Evolutionary conservation across 2,797 vertebrate species (phyloP).

Genomic region (Dicrostonyx torquatus): DNA sequence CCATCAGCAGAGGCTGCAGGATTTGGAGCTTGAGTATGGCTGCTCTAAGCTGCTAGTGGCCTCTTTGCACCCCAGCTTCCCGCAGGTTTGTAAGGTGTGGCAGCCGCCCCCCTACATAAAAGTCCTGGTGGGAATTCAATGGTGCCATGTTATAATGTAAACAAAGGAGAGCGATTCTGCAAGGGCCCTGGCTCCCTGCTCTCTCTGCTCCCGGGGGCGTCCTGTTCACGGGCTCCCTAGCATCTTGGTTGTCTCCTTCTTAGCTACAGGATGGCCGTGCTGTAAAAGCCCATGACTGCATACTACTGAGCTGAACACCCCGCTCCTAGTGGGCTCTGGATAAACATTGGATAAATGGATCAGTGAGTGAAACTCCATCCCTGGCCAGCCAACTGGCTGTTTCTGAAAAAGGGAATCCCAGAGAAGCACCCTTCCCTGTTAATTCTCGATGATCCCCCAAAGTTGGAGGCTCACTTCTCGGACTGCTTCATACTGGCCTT

Average conservation of each 20-base stretch:
- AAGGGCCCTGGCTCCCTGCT: not conserved
- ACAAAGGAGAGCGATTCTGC: not conserved
- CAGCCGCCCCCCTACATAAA: not conserved
- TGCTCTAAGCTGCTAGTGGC: not conserved
- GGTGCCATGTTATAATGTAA: not conserved
- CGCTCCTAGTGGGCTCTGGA: not conserved
- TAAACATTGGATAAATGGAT: not conserved
- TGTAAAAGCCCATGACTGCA: not conserved
- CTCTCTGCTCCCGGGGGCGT: not conserved
- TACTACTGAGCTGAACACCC: not conserved
- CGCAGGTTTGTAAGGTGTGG: not conserved
- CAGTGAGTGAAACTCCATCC: not conserved
- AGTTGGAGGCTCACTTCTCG: not conserved
- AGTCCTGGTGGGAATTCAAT: not conserved
- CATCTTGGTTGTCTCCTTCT: not conserved
- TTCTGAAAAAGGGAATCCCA: not conserved
- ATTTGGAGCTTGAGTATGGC: not conserved
- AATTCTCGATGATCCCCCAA: not conserved
- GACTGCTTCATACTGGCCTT: rapidly evolving
- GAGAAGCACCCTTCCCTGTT: not conserved
- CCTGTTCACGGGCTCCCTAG: not conserved
- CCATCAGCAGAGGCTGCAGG: not conserved
- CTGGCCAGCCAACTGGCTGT: not conserved
- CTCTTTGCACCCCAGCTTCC: not conserved
- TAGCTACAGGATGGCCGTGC: not conserved